phyloP scores from a whole-genome alignment of 1,140 invertebrate genomes.

The Formica exsecta region DNA sequence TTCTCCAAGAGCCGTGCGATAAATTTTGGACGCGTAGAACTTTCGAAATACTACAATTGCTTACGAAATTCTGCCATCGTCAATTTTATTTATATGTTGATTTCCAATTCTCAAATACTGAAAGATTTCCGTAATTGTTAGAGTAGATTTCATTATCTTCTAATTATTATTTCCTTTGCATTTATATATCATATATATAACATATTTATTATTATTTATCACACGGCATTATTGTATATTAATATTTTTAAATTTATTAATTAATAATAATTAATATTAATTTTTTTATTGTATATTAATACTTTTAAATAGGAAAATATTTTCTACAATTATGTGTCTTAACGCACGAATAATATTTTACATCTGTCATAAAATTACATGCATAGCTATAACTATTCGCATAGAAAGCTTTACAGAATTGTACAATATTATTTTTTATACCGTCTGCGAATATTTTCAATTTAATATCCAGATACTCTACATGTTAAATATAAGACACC shows the following conservation, averaged over 20 bases:
- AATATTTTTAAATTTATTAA: neutral
- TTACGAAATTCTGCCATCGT: constrained; percentile 47
- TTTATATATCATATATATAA: no score
- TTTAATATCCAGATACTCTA: constrained; percentile 27
- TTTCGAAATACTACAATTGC: constrained; percentile 47
- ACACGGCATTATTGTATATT: neutral
- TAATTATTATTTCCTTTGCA: no score
- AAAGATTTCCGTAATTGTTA: neutral
- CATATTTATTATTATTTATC: no score
- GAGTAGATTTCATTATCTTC: no score
- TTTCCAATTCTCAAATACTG: neutral
- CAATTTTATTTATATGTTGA: neutral
- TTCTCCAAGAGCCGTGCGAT: constrained; percentile 66
- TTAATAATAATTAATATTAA: neutral
- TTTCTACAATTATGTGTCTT: neutral
- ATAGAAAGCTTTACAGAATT: neutral
- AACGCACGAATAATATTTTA: neutral
- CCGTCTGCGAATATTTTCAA: neutral
- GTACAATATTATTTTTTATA: constrained; percentile 30
- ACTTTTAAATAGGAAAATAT: neutral
- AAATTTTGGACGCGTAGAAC: constrained; percentile 61
- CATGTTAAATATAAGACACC: constrained; percentile 34
- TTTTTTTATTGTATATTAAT: neutral
- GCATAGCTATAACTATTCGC: neutral
- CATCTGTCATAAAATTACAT: constrained; percentile 4